Evolutionary conservation across 2,797 vertebrate genomes (phyloP), one percentile per base, ranked within the genome.

Genomic region (Chanos chanos): DNA sequence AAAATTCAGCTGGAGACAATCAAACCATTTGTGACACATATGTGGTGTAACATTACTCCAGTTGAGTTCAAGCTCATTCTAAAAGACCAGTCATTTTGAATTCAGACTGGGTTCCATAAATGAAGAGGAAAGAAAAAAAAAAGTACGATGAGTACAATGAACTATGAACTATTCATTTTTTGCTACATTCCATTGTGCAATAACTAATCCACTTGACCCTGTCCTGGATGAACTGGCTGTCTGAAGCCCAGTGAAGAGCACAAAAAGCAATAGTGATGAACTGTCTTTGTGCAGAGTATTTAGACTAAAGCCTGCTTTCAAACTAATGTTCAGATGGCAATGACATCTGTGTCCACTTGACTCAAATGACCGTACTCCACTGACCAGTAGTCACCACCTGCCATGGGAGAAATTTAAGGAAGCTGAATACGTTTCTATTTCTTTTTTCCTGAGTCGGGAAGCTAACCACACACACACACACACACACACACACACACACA

Each of bases 211-310:
- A 22, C 10, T 48, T 47, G 33, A 41, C 39, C 13, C 7, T 31
- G 73, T 78, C 71, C 71, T 64, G 68, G 59, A 59, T 73, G 68
- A 62, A 78, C 15, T 25, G 64, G 75, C 81, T 78, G 4, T 51
- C 64, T 36, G 36, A 47, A 37, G 39, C 33, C 45, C n/a, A n/a
- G n/a, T 37, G 19, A 47, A 4, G 30, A 40, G 33, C 60, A 30
- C 16, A 21, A 43, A 61, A 19, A 49, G 53, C 44, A 50, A 43
- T 49, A 30, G n/a, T 27, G 9, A 39, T 10, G 27, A 9, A 39
- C 27, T 62, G 21, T 49, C 34, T 31, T 37, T 18, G 16, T 37
- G 15, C 44, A 44, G 41, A 52, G 34, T 22, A 50, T 60, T 50
- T 50, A 60, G 41, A 24, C 34, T 36, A 34, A 59, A 48, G 13